These are phyloP conservation scores for Notarius lentiginosus DNA, from an alignment of 2,113 vertebrate species.

Conservation along the genomic window DNA sequence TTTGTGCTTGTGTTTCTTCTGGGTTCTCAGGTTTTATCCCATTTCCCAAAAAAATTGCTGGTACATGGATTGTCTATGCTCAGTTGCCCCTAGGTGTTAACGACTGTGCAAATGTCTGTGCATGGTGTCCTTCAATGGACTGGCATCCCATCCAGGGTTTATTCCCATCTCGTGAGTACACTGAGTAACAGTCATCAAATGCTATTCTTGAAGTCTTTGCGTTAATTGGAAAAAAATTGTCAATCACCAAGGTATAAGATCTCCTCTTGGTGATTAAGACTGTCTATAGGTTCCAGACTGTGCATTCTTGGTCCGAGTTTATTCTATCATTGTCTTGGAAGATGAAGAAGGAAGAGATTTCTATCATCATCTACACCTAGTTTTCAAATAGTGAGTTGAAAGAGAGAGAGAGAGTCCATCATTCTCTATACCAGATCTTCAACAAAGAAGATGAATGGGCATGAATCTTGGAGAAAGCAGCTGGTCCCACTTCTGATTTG, in stretches of 20 bases:
- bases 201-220: not conserved
- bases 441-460: constrained; percentile 68
- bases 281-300: not conserved
- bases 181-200: not conserved
- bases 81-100: not conserved
- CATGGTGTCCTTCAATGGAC: not conserved
- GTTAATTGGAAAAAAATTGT: not conserved
- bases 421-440: constrained; percentile 52
- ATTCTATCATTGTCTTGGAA: not conserved
- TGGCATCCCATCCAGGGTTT: not conserved
- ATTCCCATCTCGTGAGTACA: not conserved
- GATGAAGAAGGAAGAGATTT: not conserved
- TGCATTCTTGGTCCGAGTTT: not conserved
- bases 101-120: not conserved
- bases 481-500: constrained; percentile 65
- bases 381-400: constrained; percentile 53
- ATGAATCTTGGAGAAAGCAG: constrained; percentile 58
- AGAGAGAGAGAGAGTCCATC: constrained; percentile 17
- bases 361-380: constrained; percentile 25
- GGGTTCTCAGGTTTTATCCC: not conserved
- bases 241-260: not conserved
- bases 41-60: not conserved
- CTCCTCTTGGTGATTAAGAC: not conserved
- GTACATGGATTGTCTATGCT: not conserved
- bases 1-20: not conserved